Percentiles rank a stretch among this genome's conserved stretches.
Conservation (phyloP, 2,888 invertebrate species). For the Plagodis pulveraria region DNA sequence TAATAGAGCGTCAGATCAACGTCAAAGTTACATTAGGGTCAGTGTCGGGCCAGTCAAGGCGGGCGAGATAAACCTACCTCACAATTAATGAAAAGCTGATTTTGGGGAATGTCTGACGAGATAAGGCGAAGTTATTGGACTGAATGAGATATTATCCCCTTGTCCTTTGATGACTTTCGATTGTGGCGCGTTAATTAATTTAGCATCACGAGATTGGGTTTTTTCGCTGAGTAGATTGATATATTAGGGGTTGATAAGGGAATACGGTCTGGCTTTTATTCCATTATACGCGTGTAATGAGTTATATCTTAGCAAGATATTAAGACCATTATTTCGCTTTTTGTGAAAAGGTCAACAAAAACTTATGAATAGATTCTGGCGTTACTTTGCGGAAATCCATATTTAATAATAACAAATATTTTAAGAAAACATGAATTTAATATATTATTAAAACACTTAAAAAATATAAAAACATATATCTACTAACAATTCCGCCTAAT, state of each 20-base stretch:
- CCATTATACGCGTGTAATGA: conserved; percentile 16
- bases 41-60: conserved; percentile 51
- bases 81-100: conserved; percentile 80
- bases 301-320: not conserved
- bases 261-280: conserved; percentile 19
- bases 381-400: too few relatives aligned
- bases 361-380: too few relatives aligned
- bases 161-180: conserved; percentile 51
- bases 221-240: conserved; percentile 26
- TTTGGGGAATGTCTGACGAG: conserved; percentile 62
- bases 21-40: conserved; percentile 68
- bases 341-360: too few relatives aligned
- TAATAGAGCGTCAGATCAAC: conserved; percentile 75
- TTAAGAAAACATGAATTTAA: too few relatives aligned
- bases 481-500: too few relatives aligned
- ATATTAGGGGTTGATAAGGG: conserved; percentile 17
- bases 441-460: too few relatives aligned
- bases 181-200: conserved; percentile 60
- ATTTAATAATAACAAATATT: too few relatives aligned
- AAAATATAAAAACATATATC: too few relatives aligned
- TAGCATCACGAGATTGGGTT: conserved; percentile 41
- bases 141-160: conserved; percentile 59
- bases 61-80: conserved; percentile 63
- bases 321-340: conserved; percentile 14
- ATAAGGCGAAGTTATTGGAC: conserved; percentile 63